phyloP scores from a whole-genome alignment of 2,888 invertebrate genomes.

The Hedya salicella region DNA sequence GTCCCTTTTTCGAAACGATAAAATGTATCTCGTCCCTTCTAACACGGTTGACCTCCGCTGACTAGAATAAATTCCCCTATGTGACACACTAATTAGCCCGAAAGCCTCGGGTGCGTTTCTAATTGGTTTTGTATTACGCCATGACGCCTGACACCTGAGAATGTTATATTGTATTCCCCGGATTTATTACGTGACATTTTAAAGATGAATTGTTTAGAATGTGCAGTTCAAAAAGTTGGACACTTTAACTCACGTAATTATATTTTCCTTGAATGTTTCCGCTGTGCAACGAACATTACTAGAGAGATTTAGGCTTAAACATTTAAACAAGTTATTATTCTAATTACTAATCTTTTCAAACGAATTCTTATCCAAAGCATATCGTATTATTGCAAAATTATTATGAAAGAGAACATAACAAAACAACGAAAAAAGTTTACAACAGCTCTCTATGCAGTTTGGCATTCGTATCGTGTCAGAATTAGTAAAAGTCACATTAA shows the following conservation, averaged over 20 bases:
- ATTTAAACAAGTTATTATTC: neutral
- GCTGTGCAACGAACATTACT: neutral
- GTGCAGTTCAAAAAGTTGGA: too few relatives aligned
- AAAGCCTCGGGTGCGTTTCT: slow-evolving; percentile 25
- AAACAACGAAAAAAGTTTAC: neutral
- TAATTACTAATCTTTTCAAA: too few relatives aligned
- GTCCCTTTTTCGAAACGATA: neutral
- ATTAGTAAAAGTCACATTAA: slow-evolving; percentile 27
- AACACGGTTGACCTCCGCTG: slow-evolving; percentile 17
- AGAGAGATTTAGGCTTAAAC: neutral
- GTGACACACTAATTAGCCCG: slow-evolving; percentile 36
- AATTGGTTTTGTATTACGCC: slow-evolving; percentile 39
- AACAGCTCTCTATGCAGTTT: neutral
- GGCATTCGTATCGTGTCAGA: slow-evolving; percentile 11
- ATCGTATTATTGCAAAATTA: too few relatives aligned
- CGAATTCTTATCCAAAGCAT: too few relatives aligned
- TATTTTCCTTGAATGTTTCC: neutral
- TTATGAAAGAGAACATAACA: too few relatives aligned
- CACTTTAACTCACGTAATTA: too few relatives aligned
- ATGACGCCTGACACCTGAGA: slow-evolving; percentile 26
- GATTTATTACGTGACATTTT: slow-evolving; percentile 7
- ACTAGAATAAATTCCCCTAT: slow-evolving; percentile 28
- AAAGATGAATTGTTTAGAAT: too few relatives aligned
- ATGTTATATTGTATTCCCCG: slow-evolving; percentile 17
- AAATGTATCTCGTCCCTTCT: neutral